Evolutionary conservation across 1,140 invertebrate genomes (phyloP).

Genomic region (Drosophila virilis): DNA sequence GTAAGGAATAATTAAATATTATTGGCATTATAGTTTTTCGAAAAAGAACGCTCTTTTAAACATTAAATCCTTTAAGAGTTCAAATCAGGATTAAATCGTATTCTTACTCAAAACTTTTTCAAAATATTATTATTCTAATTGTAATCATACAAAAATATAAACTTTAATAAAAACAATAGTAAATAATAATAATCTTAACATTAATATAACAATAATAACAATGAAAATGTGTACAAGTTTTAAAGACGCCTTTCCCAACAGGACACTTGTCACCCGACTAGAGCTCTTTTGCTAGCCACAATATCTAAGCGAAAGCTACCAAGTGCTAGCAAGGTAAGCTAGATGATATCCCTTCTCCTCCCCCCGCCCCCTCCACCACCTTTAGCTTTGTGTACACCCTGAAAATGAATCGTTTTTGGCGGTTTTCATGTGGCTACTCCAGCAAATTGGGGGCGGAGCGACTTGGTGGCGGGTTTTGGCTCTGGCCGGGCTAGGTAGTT

Average conservation of each 20-base stretch:
- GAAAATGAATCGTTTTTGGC: conserved; percentile 49
- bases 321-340: background rate
- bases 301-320: background rate
- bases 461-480: conserved; percentile 2
- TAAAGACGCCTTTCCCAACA: background rate
- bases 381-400: conserved; percentile 1
- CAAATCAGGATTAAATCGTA: too few relatives aligned
- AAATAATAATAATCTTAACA: conserved; percentile 1
- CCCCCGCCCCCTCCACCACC: too few relatives aligned
- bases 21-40: too few relatives aligned
- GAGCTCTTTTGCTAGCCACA: conserved; percentile 1
- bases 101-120: too few relatives aligned
- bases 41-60: too few relatives aligned
- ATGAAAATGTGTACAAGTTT: background rate
- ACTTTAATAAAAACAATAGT: too few relatives aligned
- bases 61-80: too few relatives aligned
- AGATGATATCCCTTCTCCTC: background rate
- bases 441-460: background rate
- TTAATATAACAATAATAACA: background rate
- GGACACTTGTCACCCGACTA: background rate
- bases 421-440: conserved; percentile 37
- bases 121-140: too few relatives aligned
- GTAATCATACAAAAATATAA: too few relatives aligned
- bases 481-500: conserved; percentile 7
- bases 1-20: too few relatives aligned